Conservation (phyloP, 2,888 invertebrate species). For the Netelia melanura region DNA sequence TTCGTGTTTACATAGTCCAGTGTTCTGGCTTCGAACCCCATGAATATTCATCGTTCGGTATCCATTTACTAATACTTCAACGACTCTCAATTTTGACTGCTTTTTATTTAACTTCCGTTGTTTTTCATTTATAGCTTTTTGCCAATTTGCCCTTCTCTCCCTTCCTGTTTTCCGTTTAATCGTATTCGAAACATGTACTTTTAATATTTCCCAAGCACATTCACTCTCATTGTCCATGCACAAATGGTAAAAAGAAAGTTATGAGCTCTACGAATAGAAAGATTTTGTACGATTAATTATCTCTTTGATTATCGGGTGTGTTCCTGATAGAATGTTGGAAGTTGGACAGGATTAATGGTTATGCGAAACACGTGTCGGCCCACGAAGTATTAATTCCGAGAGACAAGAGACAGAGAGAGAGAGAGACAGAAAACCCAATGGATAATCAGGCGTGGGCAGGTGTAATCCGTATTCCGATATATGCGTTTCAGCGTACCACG, state of each 20-base stretch:
- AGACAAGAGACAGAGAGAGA: neutral
- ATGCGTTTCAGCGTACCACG: conserved; percentile 66
- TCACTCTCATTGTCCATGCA: too few relatives aligned
- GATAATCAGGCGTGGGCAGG: conserved; percentile 38
- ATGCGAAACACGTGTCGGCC: neutral
- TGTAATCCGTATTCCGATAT: conserved; percentile 69
- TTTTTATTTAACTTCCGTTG: neutral
- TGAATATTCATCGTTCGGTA: conserved; percentile 10
- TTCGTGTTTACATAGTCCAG: neutral
- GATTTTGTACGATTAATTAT: too few relatives aligned
- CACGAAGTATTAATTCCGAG: neutral
- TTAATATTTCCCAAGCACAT: too few relatives aligned
- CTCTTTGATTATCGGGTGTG: too few relatives aligned
- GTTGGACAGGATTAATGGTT: neutral
- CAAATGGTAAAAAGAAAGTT: too few relatives aligned
- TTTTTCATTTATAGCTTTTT: neutral
- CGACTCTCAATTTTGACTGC: neutral
- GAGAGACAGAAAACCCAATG: neutral
- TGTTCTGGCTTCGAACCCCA: neutral
- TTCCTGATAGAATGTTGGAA: neutral
- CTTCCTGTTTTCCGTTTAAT: too few relatives aligned
- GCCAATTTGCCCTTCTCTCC: neutral
- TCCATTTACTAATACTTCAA: neutral
- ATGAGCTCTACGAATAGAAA: too few relatives aligned
- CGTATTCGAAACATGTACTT: too few relatives aligned